Conservation (phyloP, 2,113 vertebrate species). For the Centropus unirufus region DNA sequence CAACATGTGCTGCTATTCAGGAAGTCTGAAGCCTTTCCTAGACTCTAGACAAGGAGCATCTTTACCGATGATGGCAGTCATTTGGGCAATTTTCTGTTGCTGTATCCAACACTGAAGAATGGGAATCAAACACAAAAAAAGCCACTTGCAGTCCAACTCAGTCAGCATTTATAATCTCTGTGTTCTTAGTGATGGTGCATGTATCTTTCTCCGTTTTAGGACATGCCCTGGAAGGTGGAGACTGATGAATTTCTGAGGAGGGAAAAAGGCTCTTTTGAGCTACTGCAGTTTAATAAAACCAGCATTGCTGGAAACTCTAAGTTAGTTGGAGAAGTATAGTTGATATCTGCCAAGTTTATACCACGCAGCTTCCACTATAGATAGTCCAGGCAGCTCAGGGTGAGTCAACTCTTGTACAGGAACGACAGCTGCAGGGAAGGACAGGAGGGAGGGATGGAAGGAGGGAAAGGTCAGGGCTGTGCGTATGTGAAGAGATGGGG, state of each 20-base stretch:
- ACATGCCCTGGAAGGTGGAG: not conserved
- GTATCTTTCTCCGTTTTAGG: not conserved
- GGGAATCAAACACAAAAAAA: not conserved
- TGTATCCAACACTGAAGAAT: not conserved
- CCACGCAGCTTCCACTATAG: not conserved
- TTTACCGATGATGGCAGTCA: not conserved
- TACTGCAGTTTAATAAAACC: not conserved
- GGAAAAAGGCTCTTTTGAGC: not conserved
- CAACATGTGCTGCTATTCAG: not conserved
- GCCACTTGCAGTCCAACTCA: not conserved
- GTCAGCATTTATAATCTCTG: not conserved
- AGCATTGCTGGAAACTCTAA: not conserved
- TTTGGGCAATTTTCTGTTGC: not conserved
- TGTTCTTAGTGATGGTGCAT: not conserved
- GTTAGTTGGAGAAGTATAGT: not conserved
- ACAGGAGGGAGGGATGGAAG: not conserved
- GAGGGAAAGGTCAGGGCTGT: not conserved
- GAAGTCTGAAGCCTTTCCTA: not conserved
- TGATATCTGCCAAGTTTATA: not conserved
- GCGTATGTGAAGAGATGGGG: not conserved
- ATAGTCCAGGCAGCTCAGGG: not conserved
- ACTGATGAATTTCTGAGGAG: not conserved
- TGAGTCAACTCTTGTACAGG: not conserved
- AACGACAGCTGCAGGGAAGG: not conserved
- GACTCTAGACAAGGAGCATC: fast-evolving